Evolutionary conservation across 2,113 vertebrate genomes (phyloP).

Genomic region (Pogona vitticeps): DNA sequence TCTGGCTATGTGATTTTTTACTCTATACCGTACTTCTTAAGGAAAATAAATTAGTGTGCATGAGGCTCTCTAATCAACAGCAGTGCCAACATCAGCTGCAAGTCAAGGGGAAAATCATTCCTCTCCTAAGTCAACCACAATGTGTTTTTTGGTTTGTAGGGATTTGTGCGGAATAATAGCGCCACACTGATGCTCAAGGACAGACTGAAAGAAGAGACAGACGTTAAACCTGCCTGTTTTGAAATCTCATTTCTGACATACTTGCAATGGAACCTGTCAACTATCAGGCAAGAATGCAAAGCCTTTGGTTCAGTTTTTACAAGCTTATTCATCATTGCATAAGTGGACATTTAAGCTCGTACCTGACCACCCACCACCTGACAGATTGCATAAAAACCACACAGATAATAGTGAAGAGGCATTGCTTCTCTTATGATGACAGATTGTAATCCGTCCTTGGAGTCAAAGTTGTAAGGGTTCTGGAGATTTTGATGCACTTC

Average conservation of each 20-base stretch:
- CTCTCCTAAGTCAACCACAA: neutral
- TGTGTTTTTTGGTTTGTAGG: neutral
- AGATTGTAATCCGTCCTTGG: neutral
- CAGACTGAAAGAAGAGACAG: neutral
- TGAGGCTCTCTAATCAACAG: neutral
- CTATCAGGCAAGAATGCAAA: conserved; percentile 24
- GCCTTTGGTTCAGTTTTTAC: conserved; percentile 2
- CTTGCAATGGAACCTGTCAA: conserved; percentile 10
- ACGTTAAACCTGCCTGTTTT: neutral
- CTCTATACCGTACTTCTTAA: no score
- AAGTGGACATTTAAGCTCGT: neutral
- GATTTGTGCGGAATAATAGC: neutral
- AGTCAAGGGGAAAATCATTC: neutral
- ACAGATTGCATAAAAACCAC: neutral
- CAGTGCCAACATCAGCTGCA: neutral
- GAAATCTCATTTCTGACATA: neutral
- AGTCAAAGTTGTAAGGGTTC: neutral
- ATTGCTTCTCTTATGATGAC: neutral
- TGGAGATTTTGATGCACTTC: neutral
- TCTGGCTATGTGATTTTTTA: neutral
- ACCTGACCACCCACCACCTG: conserved; percentile 31
- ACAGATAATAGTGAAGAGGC: neutral
- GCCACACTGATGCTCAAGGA: neutral
- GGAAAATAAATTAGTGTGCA: neutral
- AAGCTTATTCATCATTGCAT: conserved; percentile 1